phyloP scores from a whole-genome alignment of 2,113 vertebrate species.

The Cranoglanis bouderius region DNA sequence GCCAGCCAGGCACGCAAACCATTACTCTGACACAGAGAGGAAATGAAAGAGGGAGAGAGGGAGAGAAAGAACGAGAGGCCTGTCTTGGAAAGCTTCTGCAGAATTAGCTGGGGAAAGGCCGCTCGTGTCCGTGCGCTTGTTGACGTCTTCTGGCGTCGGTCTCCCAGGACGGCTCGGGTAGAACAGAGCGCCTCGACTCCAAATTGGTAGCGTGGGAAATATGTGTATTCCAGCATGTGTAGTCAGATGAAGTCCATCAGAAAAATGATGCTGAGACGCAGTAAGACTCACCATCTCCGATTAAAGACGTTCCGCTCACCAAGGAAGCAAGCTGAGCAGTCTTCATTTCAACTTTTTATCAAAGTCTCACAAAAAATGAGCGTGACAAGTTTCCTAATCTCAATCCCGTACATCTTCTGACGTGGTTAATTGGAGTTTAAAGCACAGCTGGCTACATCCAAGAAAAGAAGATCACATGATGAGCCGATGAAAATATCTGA shows the following conservation, averaged over 20 bases:
- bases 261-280: not conserved
- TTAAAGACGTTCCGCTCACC: not conserved
- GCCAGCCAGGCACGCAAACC: not conserved
- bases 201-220: not conserved
- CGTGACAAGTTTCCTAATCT: not conserved
- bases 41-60: not conserved
- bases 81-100: not conserved
- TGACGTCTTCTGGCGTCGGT: not conserved
- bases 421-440: not conserved
- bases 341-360: not conserved
- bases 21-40: constrained; percentile 11
- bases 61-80: not conserved
- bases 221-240: too few relatives aligned
- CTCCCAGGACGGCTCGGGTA: not conserved
- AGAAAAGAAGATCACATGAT: too few relatives aligned
- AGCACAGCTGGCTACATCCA: not conserved
- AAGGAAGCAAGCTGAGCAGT: not conserved
- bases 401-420: not conserved
- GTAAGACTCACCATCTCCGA: not conserved
- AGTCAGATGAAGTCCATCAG: not conserved
- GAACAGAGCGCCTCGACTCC: not conserved
- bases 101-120: not conserved
- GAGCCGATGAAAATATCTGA: too few relatives aligned
- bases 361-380: not conserved
- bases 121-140: not conserved